Conservation (phyloP, 1,140 invertebrate genomes). For the Pteromalus puparum region DNA sequence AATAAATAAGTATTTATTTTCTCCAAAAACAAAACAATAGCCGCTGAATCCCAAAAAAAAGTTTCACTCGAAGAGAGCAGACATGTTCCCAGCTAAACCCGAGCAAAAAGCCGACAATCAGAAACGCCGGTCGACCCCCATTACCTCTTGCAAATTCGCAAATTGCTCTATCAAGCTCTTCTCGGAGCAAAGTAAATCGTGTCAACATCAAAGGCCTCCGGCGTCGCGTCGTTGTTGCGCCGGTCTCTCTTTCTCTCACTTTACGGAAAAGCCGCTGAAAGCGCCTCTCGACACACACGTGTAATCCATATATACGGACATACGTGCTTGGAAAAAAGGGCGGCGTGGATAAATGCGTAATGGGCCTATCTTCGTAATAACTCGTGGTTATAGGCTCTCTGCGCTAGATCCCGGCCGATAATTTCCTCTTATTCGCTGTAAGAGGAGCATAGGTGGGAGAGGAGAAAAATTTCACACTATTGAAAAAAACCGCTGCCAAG, state of each 20-base stretch:
- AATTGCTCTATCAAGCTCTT: constrained; percentile 57
- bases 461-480: not conserved
- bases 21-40: too few relatives aligned
- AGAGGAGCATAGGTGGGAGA: not conserved
- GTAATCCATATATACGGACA: not conserved
- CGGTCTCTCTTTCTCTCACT: constrained; percentile 28
- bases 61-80: too few relatives aligned
- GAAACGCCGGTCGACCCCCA: not conserved
- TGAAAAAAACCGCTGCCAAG: too few relatives aligned
- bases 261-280: constrained; percentile 27
- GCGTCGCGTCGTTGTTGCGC: constrained; percentile 45
- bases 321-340: constrained; percentile 56
- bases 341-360: constrained; percentile 64
- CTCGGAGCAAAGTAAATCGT: constrained; percentile 47
- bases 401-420: constrained; percentile 59
- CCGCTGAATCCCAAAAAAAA: too few relatives aligned
- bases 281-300: not conserved
- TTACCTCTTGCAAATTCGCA: constrained; percentile 40
- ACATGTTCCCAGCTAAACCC: not conserved
- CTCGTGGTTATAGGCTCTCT: constrained; percentile 54
- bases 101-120: not conserved
- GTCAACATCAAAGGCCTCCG: constrained; percentile 59
- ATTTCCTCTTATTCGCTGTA: not conserved
- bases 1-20: too few relatives aligned
- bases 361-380: constrained; percentile 62